Base-by-base conservation (phyloP, 1,140 invertebrate genomes). In the Trichonephila clavata region DNA sequence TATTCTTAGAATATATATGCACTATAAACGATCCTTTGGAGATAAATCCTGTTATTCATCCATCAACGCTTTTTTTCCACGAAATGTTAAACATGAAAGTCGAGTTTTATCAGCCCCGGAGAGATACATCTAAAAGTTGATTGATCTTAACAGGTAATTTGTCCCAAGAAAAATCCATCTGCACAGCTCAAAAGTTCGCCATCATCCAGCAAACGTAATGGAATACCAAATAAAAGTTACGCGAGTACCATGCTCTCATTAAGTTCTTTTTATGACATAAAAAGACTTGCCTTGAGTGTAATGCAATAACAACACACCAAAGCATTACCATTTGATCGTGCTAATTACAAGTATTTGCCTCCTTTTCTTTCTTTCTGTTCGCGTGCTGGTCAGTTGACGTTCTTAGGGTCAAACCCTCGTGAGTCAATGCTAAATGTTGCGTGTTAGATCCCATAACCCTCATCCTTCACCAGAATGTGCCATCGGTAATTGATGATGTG, bases 61-160 rank as follows among this genome's bases (percentile, higher is more conserved):
- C 50, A 50, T 50, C 50, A 50, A 7, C 1, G 7, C 10, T 50
- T 50, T 50, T 50, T 50, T 50, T 50, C 50, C 10, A 50, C 50
- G 50, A 77, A 77, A 39, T 18, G 27, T 8, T 24, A 1, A 61
- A 24, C 24, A 24, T 68, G 60, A 27, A 7, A 63, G 84, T 61
- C 27, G 61, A 32, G 59, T 59, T 86, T 43, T 63, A 86, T 20
- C 20, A 61, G 16, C 59, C 18, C 39, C 16, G 50, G 10, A 63
- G 84, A 86, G 24, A 86, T 63, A 60, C 27, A 86, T 16, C 59
- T 43, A 61, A 77, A 63, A 60, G 84, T 86, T 86, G 84, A 86
- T 86, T 86, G 84, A 86, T 86, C 84, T 43, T 60, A 59, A 50
- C 8, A 86, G 59, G 84, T 27, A 86, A 86, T 86, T 86, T 86